Base-by-base conservation (phyloP, 2,797 vertebrate genomes). In the Pipistrellus pipistrellus region DNA sequence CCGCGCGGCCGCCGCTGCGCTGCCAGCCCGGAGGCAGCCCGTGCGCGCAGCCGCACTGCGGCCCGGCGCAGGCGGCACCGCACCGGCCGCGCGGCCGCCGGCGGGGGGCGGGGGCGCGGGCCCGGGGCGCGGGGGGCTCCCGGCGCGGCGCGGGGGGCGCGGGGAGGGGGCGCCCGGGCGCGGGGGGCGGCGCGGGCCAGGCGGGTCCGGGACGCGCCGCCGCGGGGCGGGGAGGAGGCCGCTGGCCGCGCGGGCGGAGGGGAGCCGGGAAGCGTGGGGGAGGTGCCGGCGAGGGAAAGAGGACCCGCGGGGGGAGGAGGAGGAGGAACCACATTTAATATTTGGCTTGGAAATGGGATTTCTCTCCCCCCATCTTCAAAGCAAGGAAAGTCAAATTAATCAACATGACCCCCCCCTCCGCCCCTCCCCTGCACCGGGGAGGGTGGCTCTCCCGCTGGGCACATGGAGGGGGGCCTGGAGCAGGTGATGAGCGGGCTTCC, bases 11-110 rank as follows among this genome's bases (percentile, higher is more conserved):
- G 97, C 57, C 93, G 96, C 93, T 93, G 94, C 95, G 86, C 91
- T 75, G 96, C 98, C 97, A 97, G 97, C 97, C 97, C 98, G 38
- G 88, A 73, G 93, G 95, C 93, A 84, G 95, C 93, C 96, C 83
- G 94, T 97, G 95, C 98, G 98, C 98, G 98, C 98, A 98, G 97
- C 98, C 98, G 98, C 98, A 98, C 97, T 98, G 98, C 82, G 97
- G 96, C 97, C 99, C 86, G 96, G 97, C 94, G 94, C 95, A 97
- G 96, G 95, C 96, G 95, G 96, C 96, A 92, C 96, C 96, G 96
- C 97, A 97, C 96, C 96, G 94, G 91, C 96, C 92, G 95, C 96
- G 88, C 85, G 41, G 83, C 48, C 80, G 93, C 38, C 38, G 77
- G 85, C 18, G 51, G n/a, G 35, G 44, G 90, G 86, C 78, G 64